Conservation (phyloP, 2,888 invertebrate genomes). For the Ennomos fuscantarius region DNA sequence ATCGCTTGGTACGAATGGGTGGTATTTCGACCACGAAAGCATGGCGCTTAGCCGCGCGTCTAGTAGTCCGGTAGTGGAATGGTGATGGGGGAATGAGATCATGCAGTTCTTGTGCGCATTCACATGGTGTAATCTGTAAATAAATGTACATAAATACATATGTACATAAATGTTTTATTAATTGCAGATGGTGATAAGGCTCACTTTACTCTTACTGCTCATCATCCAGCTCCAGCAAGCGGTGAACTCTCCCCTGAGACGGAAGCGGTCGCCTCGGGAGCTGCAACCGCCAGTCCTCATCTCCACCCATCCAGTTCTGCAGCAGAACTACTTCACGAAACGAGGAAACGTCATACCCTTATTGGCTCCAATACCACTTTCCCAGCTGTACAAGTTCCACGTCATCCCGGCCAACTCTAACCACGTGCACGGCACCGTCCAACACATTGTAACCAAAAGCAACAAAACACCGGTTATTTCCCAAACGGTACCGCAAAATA, state of each 20-base stretch:
- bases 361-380: conserved; percentile 55
- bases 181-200: conserved; percentile 60
- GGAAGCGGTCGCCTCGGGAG: conserved; percentile 31
- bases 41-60: no score
- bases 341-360: conserved; percentile 22
- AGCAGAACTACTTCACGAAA: conserved; percentile 29
- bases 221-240: conserved; percentile 45
- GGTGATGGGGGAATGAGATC: no score
- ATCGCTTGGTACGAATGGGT: no score
- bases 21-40: no score
- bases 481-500: conserved; percentile 54
- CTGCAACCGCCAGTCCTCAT: conserved; percentile 32
- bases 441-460: conserved; percentile 51
- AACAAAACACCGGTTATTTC: conserved; percentile 56
- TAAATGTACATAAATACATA: no score
- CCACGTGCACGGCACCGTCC: conserved; percentile 54
- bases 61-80: no score
- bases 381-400: conserved; percentile 58
- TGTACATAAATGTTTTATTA: conserved; percentile 7
- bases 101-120: no score
- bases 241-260: conserved; percentile 45
- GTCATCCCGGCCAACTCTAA: conserved; percentile 63
- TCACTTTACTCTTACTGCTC: conserved; percentile 45
- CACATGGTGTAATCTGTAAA: no score
- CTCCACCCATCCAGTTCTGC: conserved; percentile 35